These are phyloP conservation scores for Arrhopalites spinosus DNA, from an alignment of 2,888 invertebrate species.

Conservation along the genomic window DNA sequence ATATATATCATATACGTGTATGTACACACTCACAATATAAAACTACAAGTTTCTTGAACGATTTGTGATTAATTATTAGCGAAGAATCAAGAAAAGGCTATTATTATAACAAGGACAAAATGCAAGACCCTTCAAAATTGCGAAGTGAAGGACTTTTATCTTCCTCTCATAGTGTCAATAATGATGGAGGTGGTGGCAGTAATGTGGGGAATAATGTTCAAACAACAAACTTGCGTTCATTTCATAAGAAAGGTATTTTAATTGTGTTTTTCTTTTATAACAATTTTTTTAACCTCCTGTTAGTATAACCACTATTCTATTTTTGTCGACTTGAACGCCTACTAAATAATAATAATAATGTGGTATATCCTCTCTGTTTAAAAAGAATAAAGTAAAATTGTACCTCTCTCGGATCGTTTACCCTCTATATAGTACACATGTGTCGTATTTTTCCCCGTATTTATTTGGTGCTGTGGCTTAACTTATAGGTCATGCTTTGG, in stretches of 20 bases:
- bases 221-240: conserved; percentile 35
- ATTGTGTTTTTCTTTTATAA: too few relatives aligned
- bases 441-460: too few relatives aligned
- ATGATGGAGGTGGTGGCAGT: background rate
- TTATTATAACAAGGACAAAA: background rate
- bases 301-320: too few relatives aligned
- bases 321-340: too few relatives aligned
- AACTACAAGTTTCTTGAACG: background rate
- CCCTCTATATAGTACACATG: too few relatives aligned
- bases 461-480: too few relatives aligned
- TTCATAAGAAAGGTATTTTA: conserved; percentile 46
- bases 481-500: too few relatives aligned
- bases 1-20: background rate
- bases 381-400: too few relatives aligned
- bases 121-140: conserved; percentile 10
- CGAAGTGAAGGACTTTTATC: conserved; percentile 7
- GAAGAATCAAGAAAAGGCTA: background rate
- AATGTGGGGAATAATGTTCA: conserved; percentile 10
- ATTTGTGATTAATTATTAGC: conserved; percentile 18
- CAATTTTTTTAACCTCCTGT: background rate
- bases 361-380: too few relatives aligned
- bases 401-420: too few relatives aligned
- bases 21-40: background rate
- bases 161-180: conserved; percentile 17
- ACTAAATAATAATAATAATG: too few relatives aligned